Conservation (phyloP, 2,113 vertebrate genomes). For the Tamias sibiricus region DNA sequence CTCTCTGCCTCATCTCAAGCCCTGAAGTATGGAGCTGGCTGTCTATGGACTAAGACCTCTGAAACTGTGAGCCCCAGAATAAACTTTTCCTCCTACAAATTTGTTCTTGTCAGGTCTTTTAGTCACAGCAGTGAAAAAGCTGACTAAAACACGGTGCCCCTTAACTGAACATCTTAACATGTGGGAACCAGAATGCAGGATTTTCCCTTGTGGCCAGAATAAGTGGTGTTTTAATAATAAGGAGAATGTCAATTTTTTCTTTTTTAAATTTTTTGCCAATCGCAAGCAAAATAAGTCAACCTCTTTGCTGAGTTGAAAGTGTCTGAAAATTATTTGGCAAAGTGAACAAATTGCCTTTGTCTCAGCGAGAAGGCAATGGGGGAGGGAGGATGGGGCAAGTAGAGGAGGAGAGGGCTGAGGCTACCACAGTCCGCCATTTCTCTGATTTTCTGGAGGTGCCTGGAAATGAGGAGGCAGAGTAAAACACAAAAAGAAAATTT, state of each 20-base stretch:
- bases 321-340: not conserved
- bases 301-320: conserved; percentile 39
- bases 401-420: not conserved
- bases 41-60: too few relatives aligned
- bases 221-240: conserved; percentile 43
- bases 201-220: conserved; percentile 14
- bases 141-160: too few relatives aligned
- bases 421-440: not conserved
- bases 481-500: not conserved
- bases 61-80: too few relatives aligned
- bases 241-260: conserved; percentile 33
- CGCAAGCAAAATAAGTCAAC: conserved; percentile 6
- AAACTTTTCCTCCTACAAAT: too few relatives aligned
- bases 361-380: not conserved
- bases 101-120: too few relatives aligned
- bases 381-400: rapidly evolving
- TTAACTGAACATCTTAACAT: not conserved
- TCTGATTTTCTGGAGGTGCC: not conserved
- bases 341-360: conserved; percentile 39
- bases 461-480: not conserved
- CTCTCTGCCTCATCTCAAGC: too few relatives aligned
- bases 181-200: not conserved
- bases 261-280: not conserved
- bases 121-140: too few relatives aligned
- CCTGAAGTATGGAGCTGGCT: too few relatives aligned